Evolutionary conservation across 2,113 vertebrate genomes (phyloP), one percentile per base, ranked within the genome.

Genomic region (Callospermophilus lateralis): DNA sequence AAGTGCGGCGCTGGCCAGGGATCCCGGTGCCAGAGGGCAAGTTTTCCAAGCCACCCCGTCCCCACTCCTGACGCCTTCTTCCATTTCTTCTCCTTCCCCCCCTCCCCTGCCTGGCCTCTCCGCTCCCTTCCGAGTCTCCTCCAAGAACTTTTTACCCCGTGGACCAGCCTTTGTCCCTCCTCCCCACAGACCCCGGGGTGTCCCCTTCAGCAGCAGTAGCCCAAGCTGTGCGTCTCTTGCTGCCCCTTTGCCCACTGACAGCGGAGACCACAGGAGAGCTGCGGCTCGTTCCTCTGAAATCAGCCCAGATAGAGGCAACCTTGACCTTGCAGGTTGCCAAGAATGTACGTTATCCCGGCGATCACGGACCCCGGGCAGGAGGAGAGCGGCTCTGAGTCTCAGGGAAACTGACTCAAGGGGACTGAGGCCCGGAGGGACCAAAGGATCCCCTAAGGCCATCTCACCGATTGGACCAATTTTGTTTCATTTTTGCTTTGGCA

Each of bases 1-100:
- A 97, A 97, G 95, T 84, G 45, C 87, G 58, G 74, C 5, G 84
- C 84, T 77, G 48, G 97, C 98, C 97, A 98, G 93, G 45, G 94
- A 73, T 68, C 45, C 79, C 0, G 32, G 39, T 48, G 94, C 96
- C 95, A 86, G 96, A 94, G 98, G 98, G 93, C 93, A 73, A 11
- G 67, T 84, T 84, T 86, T 65, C 85, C 2, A 73, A 95, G 97
- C 76, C 90, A 84, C 95, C 91, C 42, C 65, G 65, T 95, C 79
- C 84, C 89, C 19, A 4, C 86, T 94, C 91, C 93, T 58, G 61
- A 94, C 80, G 84, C 97, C 94, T 95, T 83, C 90, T 91, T 88
- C 85, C 88, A 70, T 95, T 90, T 84, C 89, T 72, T 30, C 28
- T 8, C 9, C 16, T 4, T 15, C n/a, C 26, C 78, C 3, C 17